A percentile compares a stretch with the other conserved stretches of the same genome.
These are phyloP conservation scores for Drosophila borealis DNA, from an alignment of 2,888 invertebrate species.

Conservation along the genomic window DNA sequence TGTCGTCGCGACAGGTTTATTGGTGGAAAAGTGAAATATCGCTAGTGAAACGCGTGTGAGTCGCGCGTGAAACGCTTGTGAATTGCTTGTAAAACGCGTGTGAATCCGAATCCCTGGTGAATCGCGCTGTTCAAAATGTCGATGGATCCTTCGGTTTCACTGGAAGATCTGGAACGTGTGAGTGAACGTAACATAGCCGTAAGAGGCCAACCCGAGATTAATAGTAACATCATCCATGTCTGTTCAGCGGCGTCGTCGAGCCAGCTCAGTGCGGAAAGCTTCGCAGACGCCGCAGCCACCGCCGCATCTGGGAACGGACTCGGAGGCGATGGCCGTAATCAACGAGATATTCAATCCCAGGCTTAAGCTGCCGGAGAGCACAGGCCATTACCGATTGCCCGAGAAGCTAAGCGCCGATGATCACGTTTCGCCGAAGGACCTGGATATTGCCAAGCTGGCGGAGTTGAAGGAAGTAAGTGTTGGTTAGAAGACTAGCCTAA, in stretches of 20 bases:
- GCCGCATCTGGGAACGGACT: conserved; percentile 66
- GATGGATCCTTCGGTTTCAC: conserved; percentile 81
- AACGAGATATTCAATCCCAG: conserved; percentile 84
- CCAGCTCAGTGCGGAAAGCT: conserved; percentile 76
- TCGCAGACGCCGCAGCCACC: conserved; percentile 69
- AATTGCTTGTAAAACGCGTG: conserved; percentile 1
- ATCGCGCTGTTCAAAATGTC: conserved; percentile 65
- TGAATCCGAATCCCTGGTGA: conserved; percentile 14
- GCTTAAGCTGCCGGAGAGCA: conserved; percentile 81
- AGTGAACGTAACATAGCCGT: conserved; percentile 31
- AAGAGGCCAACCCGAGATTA: not conserved
- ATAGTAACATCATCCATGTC: not conserved
- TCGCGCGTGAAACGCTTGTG: conserved; percentile 3
- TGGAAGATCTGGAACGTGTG: conserved; percentile 83
- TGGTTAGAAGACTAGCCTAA: not conserved
- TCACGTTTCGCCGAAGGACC: conserved; percentile 86
- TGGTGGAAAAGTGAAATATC: conserved; percentile 24
- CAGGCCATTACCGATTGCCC: conserved; percentile 82
- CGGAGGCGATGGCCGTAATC: conserved; percentile 83
- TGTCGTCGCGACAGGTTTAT: conserved; percentile 29
- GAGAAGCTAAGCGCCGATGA: conserved; percentile 81
- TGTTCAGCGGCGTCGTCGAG: conserved; percentile 78
- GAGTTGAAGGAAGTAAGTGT: conserved; percentile 88
- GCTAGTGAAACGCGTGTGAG: conserved; percentile 1
- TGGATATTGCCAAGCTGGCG: conserved; percentile 87